Conservation (phyloP, 2,888 invertebrate genomes). For the Polydrusus tereticollis region DNA sequence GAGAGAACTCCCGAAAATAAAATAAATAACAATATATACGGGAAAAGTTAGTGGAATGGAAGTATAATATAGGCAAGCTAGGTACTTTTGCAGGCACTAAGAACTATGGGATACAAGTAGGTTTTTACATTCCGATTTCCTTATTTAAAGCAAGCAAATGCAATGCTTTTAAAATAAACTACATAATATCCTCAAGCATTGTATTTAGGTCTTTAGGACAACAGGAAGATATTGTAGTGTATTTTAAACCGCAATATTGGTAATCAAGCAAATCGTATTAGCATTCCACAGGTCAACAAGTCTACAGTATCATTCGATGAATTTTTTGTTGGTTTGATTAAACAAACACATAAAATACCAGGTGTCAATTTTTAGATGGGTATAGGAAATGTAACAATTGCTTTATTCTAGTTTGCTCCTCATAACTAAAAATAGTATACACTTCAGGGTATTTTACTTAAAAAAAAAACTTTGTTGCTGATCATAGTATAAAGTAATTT, state of each 20-base stretch:
- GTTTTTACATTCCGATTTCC: constrained; percentile 41
- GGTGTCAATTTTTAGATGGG: too few relatives aligned
- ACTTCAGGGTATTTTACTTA: too few relatives aligned
- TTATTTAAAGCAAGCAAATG: constrained; percentile 20
- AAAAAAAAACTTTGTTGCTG: too few relatives aligned
- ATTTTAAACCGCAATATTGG: neutral
- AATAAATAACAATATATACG: constrained; percentile 18
- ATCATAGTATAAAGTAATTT: too few relatives aligned
- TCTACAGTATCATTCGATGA: constrained; percentile 8
- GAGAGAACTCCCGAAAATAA: constrained; percentile 43
- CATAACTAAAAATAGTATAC: too few relatives aligned
- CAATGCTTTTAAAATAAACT: neutral
- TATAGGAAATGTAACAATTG: too few relatives aligned
- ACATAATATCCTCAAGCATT: neutral
- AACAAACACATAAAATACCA: neutral
- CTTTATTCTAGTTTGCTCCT: too few relatives aligned
- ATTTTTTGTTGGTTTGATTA: constrained; percentile 12
- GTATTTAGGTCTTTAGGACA: neutral
- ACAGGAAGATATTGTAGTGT: neutral
- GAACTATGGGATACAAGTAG: constrained; percentile 5
- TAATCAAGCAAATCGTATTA: constrained; percentile 38
- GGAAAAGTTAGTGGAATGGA: constrained; percentile 41
- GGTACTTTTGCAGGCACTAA: constrained; percentile 14
- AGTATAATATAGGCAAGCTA: constrained; percentile 34
- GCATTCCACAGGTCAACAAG: constrained; percentile 42